Evolutionary conservation across 2,888 invertebrate species (phyloP), one percentile per base, ranked within the genome.

Genomic region (Busseola fusca): DNA sequence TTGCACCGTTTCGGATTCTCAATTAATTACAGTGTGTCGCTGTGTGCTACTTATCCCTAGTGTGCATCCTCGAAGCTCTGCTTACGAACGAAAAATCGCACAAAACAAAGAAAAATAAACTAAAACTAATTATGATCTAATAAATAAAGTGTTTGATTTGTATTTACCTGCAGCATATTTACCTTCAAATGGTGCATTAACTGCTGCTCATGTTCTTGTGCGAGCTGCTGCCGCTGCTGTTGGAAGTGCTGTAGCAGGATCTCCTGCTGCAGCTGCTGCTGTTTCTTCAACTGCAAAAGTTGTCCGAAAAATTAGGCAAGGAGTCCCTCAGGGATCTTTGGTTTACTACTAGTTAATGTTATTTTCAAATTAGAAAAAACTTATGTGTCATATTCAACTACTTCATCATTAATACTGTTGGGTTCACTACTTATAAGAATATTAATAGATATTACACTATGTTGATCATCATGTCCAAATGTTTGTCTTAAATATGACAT

Each of bases 191-290:
- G 98, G 91, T 98, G 98, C 93, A 98, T 96, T 87, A 98, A 96
- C 93, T 98, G 98, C 89, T 98, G 97, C 94, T 98, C 98, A 94
- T 99, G 98, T 91, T 98, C 97, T 92, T 98, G 97, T 84, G 98
- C 98, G 78, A 99, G 96, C 94, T 98, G 98, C 91, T 98, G 98
- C 88, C 98, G 97, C 93, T 98, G 98, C 89, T 98, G 98, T 93
- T 98, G 98, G 96, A 98, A 99, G 92, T 98, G 98, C 93, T 98
- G 98, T 90, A 98, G 96, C 85, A 99, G 96, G 89, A 98, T 97
- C 95, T 98, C 98, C 91, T 98, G 98, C 93, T 99, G 98, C 89
- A 98, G 95, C 94, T 98, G 98, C 93, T 99, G 98, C 92, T 98
- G 98, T 95, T 98, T 98, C 96, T 98, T 98, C 92, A 99, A 96